Percentiles rank a stretch among this genome's conserved stretches.
Conservation (phyloP, 2,113 vertebrate genomes). For the Mormyrus lacerda region DNA sequence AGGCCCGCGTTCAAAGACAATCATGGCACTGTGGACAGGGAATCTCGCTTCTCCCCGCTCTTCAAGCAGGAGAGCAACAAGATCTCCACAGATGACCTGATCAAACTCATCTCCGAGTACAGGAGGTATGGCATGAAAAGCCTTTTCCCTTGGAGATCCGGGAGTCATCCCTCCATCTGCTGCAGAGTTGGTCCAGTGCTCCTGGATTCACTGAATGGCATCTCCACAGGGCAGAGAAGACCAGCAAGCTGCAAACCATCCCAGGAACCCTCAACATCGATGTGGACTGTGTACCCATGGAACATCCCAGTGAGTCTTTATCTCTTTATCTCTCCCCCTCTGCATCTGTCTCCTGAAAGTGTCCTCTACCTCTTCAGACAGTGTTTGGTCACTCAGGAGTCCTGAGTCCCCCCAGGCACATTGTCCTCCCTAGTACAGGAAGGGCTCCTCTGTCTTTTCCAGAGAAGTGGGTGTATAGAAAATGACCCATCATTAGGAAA, state of each 20-base stretch:
- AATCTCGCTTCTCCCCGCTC: conserved; percentile 88
- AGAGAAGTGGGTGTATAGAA: background rate
- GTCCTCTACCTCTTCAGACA: background rate
- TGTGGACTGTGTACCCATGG: conserved; percentile 83
- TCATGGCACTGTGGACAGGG: conserved; percentile 86
- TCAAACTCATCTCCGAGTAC: conserved; percentile 86
- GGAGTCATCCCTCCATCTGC: background rate
- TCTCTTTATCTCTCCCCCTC: background rate
- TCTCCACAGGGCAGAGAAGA: conserved; percentile 78
- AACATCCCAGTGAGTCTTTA: conserved; percentile 81
- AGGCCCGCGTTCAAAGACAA: conserved; percentile 95
- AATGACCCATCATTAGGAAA: background rate
- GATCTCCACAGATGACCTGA: conserved; percentile 86
- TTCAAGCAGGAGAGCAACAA: conserved; percentile 96
- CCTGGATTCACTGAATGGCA: background rate
- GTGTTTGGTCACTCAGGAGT: background rate
- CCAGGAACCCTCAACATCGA: conserved; percentile 82
- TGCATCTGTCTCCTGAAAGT: background rate
- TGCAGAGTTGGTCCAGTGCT: background rate
- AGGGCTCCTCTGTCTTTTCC: background rate
- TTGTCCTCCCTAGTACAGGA: background rate
- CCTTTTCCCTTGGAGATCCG: background rate
- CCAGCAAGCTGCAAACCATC: conserved; percentile 87
- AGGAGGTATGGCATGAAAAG: conserved; percentile 65
- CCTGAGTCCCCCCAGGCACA: background rate